These are phyloP conservation scores for Epistrophe grossulariae DNA, from an alignment of 2,888 invertebrate genomes.

Conservation along the genomic window DNA sequence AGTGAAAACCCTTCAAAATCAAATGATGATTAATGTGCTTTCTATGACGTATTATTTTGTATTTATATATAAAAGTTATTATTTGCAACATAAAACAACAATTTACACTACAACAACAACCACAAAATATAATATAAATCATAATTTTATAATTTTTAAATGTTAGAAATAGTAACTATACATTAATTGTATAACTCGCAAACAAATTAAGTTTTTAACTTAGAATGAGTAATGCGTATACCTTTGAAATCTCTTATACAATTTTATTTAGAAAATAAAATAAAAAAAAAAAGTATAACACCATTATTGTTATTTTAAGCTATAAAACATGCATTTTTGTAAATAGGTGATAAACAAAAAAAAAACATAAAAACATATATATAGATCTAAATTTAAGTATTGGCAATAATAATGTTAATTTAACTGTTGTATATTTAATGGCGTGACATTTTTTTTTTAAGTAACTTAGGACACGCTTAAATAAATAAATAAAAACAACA, in stretches of 20 bases:
- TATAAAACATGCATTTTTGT: conserved; percentile 50
- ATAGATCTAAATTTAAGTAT: conserved; percentile 53
- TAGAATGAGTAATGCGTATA: not conserved
- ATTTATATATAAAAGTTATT: conserved; percentile 51
- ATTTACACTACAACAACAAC: conserved; percentile 61
- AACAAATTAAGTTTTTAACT: conserved; percentile 26
- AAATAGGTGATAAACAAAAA: conserved; percentile 42
- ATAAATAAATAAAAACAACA: conserved; percentile 16
- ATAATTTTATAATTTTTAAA: conserved; percentile 29
- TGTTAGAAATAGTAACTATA: conserved; percentile 1
- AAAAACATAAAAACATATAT: conserved; percentile 8
- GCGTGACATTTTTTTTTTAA: conserved; percentile 37
- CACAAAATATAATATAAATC: conserved; percentile 16
- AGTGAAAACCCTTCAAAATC: conserved; percentile 67
- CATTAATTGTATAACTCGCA: conserved; percentile 12
- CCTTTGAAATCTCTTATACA: conserved; percentile 28
- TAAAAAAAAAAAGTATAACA: conserved; percentile 21
- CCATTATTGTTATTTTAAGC: conserved; percentile 26
- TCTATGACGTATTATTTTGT: conserved; percentile 58
- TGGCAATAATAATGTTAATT: conserved; percentile 73
- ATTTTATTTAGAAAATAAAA: conserved; percentile 2
- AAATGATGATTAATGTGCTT: conserved; percentile 76
- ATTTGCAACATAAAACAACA: conserved; percentile 59
- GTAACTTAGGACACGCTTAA: conserved; percentile 17
- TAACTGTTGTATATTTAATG: conserved; percentile 64